Percentiles rank a stretch among this genome's conserved stretches.
Evolutionary conservation across 2,888 invertebrate species (phyloP).

Genomic region (Mystacides longicornis): DNA sequence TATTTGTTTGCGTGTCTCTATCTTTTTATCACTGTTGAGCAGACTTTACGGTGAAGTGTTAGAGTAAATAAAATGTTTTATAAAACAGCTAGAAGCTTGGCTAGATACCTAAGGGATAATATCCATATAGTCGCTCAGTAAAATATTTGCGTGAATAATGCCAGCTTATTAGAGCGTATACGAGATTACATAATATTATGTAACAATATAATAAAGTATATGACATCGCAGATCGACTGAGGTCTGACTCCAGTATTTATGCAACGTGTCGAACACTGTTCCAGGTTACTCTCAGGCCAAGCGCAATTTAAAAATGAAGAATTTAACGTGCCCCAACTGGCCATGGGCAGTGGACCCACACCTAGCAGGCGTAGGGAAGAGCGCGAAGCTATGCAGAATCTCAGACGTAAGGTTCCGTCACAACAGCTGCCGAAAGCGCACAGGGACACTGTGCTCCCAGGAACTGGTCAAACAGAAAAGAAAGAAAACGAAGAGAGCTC

Average conservation of each 20-base stretch:
- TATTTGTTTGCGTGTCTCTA: no score
- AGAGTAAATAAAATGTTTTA: no score
- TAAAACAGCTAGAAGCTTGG: no score
- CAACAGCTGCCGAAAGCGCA: constrained; percentile 38
- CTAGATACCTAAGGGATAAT: no score
- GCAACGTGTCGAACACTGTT: not conserved
- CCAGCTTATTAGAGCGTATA: no score
- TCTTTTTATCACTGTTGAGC: no score
- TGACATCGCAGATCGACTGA: no score
- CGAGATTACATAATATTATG: no score
- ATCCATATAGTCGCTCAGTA: no score
- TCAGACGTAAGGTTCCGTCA: constrained; percentile 58
- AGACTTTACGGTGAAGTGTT: no score
- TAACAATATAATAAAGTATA: no score
- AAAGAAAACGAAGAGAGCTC: constrained; percentile 4
- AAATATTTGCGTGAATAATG: no score
- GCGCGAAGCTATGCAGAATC: constrained; percentile 60
- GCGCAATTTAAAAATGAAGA: constrained; percentile 32
- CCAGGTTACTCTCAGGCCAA: constrained; percentile 8
- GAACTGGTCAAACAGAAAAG: not conserved
- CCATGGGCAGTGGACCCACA: constrained; percentile 44
- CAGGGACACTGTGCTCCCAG: not conserved
- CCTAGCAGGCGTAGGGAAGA: constrained; percentile 62
- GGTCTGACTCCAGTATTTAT: not conserved
- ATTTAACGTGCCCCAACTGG: constrained; percentile 33